A percentile compares a stretch with the other conserved stretches of the same genome.
phyloP scores from a whole-genome alignment of 2,113 vertebrate species.

The Cyphomyrus discorhynchus region DNA sequence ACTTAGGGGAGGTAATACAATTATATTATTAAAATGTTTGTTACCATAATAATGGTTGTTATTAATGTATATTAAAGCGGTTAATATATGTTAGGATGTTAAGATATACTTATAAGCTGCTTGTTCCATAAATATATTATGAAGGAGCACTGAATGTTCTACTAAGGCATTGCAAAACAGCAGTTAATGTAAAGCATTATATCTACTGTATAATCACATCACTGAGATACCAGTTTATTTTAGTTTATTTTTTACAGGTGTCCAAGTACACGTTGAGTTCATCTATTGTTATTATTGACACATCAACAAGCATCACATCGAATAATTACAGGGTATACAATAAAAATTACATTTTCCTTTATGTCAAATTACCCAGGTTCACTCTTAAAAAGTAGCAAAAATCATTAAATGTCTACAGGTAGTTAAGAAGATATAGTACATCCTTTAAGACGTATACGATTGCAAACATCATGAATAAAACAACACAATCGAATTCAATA shows the following conservation, averaged over 20 bases:
- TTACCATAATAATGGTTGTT: not conserved
- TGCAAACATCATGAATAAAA: not conserved
- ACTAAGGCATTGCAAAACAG: not conserved
- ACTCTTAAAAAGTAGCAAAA: not conserved
- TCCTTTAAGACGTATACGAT: not conserved
- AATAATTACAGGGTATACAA: not conserved
- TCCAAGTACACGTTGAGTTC: not conserved
- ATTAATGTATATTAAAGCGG: not conserved
- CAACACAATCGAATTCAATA: not conserved
- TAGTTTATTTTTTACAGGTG: not conserved
- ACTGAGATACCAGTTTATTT: not conserved
- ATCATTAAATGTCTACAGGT: not conserved
- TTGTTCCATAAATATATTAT: not conserved
- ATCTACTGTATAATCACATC: not conserved
- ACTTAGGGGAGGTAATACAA: not conserved
- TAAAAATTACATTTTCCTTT: not conserved
- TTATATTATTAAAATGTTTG: not conserved
- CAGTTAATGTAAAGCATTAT: not conserved
- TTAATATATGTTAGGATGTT: too few relatives aligned
- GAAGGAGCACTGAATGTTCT: not conserved
- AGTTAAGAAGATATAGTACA: not conserved
- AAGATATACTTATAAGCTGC: too few relatives aligned
- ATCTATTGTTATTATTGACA: not conserved
- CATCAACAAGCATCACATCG: not conserved
- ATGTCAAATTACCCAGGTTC: not conserved